A percentile compares a stretch with the other conserved stretches of the same genome.
These are phyloP conservation scores for Atlantisia rogersi DNA, from an alignment of 2,113 vertebrate species.

Conservation along the genomic window DNA sequence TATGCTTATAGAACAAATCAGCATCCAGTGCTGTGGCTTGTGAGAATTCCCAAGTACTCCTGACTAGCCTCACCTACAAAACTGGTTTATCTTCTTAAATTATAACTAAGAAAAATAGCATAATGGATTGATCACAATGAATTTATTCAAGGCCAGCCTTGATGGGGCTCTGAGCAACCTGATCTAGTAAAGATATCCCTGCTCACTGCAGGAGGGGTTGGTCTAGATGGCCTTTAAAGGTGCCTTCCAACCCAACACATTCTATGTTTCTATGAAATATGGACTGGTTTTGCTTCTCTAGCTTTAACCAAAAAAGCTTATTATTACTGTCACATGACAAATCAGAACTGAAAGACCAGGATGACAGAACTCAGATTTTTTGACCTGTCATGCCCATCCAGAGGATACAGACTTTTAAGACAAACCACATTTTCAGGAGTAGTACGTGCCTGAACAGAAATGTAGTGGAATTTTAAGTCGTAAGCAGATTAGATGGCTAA, in stretches of 20 bases:
- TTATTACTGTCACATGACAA: background rate
- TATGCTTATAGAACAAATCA: background rate
- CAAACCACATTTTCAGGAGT: background rate
- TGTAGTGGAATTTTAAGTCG: background rate
- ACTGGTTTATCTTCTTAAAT: background rate
- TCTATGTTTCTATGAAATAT: background rate
- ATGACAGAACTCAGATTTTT: background rate
- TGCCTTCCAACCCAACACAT: too few relatives aligned
- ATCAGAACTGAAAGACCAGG: background rate
- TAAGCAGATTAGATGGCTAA: conserved; percentile 33
- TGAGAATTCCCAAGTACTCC: background rate
- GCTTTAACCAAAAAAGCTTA: background rate
- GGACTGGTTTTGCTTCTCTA: background rate
- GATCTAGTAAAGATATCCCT: too few relatives aligned
- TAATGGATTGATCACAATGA: background rate
- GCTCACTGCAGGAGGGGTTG: too few relatives aligned
- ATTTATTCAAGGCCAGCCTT: too few relatives aligned
- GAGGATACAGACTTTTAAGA: background rate
- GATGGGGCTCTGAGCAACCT: too few relatives aligned
- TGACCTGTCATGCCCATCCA: background rate
- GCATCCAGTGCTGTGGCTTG: background rate
- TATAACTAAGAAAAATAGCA: background rate
- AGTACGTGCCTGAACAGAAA: background rate
- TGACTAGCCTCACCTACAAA: background rate
- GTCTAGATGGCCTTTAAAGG: too few relatives aligned